Percentiles rank a stretch among this genome's conserved stretches.
Conservation (phyloP, 2,888 invertebrate species). For the Linnaemya vulpina region DNA sequence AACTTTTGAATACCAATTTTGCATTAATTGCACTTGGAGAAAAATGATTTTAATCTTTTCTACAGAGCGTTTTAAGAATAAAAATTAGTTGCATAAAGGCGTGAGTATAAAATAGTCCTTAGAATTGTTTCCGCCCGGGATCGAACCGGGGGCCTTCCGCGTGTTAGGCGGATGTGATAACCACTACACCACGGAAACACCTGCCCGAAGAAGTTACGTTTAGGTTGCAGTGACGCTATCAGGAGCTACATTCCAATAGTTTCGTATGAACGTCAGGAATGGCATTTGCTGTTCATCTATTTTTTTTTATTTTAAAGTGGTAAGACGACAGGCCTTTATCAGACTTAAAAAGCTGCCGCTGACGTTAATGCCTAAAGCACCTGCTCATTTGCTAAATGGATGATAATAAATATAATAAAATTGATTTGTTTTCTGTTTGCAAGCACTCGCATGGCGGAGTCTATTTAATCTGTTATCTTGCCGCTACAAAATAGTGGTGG, state of each 20-base stretch:
- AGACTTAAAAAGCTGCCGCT: neutral
- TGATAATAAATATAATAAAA: constrained; percentile 36
- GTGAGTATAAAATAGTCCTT: constrained; percentile 48
- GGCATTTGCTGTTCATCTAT: neutral
- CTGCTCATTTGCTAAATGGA: constrained; percentile 18
- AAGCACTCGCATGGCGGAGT: constrained; percentile 5
- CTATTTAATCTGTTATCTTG: constrained; percentile 36
- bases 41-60: too few species aligned
- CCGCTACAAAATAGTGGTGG: neutral
- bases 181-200: constrained; percentile 83
- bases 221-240: neutral
- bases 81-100: neutral
- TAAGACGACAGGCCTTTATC: constrained; percentile 17
- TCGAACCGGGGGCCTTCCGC: constrained; percentile 84
- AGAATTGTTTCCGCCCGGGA: constrained; percentile 82
- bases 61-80: too few species aligned
- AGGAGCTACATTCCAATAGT: neutral
- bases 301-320: neutral
- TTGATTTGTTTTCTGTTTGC: constrained; percentile 33
- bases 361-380: neutral
- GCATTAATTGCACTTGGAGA: too few species aligned
- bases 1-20: too few species aligned
- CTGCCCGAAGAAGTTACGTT: neutral
- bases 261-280: neutral
- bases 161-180: constrained; percentile 84